These are phyloP conservation scores for Halocaridina rubra DNA, from an alignment of 2,888 invertebrate species.

Conservation along the genomic window DNA sequence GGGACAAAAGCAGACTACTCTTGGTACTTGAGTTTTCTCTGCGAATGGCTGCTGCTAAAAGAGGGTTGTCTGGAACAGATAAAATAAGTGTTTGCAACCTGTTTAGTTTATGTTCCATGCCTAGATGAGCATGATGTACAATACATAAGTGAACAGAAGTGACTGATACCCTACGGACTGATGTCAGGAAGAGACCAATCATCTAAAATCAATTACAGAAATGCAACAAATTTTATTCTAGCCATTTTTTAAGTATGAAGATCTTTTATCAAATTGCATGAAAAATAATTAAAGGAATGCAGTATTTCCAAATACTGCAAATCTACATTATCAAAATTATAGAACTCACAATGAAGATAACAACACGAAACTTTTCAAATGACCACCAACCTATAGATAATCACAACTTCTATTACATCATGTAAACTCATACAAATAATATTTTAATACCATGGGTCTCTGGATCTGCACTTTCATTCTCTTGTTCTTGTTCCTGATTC, in stretches of 20 bases:
- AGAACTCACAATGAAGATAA: no score
- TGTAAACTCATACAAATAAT: no score
- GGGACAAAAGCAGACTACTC: neutral
- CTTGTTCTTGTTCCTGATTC: neutral
- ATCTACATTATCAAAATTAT: no score
- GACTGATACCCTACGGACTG: no score
- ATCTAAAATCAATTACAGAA: neutral
- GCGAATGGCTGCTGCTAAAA: slow-evolving; percentile 27
- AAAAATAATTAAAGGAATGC: no score
- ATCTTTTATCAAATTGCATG: no score
- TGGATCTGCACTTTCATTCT: neutral
- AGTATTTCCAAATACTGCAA: no score
- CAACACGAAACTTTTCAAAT: no score
- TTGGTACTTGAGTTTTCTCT: neutral
- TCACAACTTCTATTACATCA: neutral
- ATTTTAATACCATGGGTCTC: neutral
- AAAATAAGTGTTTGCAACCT: no score
- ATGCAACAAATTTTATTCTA: neutral
- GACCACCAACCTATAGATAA: neutral
- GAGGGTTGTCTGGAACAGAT: slow-evolving; percentile 40
- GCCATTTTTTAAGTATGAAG: neutral
- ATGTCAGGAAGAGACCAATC: no score
- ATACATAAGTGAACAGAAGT: neutral
- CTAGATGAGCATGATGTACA: neutral
- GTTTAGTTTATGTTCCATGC: neutral